Conservation (phyloP, 2,797 vertebrate genomes). For the Coregonus sp. region DNA sequence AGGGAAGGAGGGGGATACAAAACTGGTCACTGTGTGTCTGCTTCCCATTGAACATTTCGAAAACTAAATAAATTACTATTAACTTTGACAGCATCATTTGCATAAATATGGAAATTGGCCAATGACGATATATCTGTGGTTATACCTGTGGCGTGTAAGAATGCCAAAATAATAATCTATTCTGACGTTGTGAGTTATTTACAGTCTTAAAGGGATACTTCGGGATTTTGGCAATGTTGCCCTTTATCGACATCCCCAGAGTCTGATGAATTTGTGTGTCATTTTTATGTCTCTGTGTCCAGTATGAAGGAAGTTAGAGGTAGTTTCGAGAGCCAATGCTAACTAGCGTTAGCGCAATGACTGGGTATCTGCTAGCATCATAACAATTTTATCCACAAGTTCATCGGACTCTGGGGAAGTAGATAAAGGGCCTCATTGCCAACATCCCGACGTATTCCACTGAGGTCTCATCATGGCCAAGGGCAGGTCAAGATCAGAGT, state of each 20-base stretch:
- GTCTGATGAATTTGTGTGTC: no score
- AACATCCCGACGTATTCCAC: not conserved
- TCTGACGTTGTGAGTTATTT: slow-evolving; percentile 56
- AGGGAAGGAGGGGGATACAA: slow-evolving; percentile 22
- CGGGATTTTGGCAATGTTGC: no score
- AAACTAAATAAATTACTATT: slow-evolving; percentile 52
- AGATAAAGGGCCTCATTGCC: no score
- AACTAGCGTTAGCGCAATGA: no score
- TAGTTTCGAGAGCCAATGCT: no score
- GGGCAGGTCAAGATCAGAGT: slow-evolving; percentile 34
- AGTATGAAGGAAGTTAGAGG: no score
- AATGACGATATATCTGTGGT: slow-evolving; percentile 49
- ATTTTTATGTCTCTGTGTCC: no score
- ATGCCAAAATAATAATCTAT: slow-evolving; percentile 52
- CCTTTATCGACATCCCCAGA: no score
- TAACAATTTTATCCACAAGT: no score
- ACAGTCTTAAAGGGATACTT: slow-evolving; percentile 42
- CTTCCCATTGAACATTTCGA: slow-evolving; percentile 11
- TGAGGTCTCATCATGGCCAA: slow-evolving; percentile 40
- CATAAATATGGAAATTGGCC: slow-evolving; percentile 68
- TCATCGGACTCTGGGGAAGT: no score
- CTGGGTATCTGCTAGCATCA: no score
- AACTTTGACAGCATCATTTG: slow-evolving; percentile 43
- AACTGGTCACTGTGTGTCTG: slow-evolving; percentile 49
- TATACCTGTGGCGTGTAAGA: slow-evolving; percentile 23